phyloP scores from a whole-genome alignment of 2,797 vertebrate species.

The Varecia variegata region DNA sequence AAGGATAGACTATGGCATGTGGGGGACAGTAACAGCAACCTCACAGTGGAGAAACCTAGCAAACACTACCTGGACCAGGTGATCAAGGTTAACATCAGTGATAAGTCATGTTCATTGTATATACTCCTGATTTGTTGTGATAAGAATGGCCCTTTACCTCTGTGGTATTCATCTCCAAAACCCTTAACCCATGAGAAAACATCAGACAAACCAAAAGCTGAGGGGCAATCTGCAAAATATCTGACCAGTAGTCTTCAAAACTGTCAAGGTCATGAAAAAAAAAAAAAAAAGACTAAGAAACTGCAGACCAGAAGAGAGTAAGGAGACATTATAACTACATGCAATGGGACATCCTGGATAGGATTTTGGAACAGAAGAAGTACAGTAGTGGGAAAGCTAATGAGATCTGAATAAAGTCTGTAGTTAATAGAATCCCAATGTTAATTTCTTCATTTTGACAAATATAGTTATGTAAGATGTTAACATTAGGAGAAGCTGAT shows the following conservation, averaged over 20 bases:
- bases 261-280: not conserved
- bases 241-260: not conserved
- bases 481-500: not conserved
- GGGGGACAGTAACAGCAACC: not conserved
- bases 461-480: not conserved
- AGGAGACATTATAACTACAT: not conserved
- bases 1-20: not conserved
- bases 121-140: not conserved
- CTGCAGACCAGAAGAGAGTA: not conserved
- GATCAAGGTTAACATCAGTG: not conserved
- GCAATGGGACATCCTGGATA: not conserved
- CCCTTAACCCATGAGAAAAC: not conserved
- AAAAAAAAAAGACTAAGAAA: not conserved
- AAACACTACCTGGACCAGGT: not conserved
- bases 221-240: not conserved
- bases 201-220: not conserved
- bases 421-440: not conserved
- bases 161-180: not conserved
- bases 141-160: not conserved
- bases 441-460: constrained; percentile 16
- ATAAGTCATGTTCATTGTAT: not conserved
- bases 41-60: not conserved
- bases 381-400: not conserved
- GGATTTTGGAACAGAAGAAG: not conserved
- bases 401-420: not conserved